Conservation (phyloP, 2,888 invertebrate genomes). For the Electrophaes corylata region DNA sequence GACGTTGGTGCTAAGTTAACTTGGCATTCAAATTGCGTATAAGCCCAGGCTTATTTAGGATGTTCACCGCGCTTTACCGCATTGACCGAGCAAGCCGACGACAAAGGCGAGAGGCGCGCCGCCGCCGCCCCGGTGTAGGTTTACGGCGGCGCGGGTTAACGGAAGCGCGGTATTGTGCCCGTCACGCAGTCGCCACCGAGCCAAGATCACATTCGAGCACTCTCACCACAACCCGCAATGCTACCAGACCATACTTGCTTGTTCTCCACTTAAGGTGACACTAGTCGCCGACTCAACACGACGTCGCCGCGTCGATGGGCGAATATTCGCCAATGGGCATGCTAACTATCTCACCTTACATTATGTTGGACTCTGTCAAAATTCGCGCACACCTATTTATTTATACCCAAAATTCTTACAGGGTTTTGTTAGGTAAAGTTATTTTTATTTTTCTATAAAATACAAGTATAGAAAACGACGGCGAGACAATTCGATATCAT, state of each 20-base stretch:
- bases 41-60: conserved; percentile 3
- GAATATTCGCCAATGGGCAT: no score
- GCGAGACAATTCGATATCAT: no score
- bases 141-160: conserved; percentile 57
- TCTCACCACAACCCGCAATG: conserved; percentile 40
- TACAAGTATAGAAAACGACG: no score
- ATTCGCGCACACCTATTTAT: no score
- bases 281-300: no score
- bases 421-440: no score
- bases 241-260: conserved; percentile 20
- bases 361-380: no score
- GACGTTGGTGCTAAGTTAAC: neutral
- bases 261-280: conserved; percentile 17
- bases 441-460: no score
- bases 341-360: no score
- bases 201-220: conserved; percentile 40
- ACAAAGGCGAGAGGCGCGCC: conserved; percentile 42
- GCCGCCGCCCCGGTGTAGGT: conserved; percentile 51
- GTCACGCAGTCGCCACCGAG: conserved; percentile 48
- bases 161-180: conserved; percentile 60
- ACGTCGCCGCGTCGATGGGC: no score
- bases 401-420: no score
- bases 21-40: neutral
- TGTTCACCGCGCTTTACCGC: conserved; percentile 18
- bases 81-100: conserved; percentile 23